phyloP scores from a whole-genome alignment of 2,797 vertebrate species.

The Odontamblyopus lacepedii region DNA sequence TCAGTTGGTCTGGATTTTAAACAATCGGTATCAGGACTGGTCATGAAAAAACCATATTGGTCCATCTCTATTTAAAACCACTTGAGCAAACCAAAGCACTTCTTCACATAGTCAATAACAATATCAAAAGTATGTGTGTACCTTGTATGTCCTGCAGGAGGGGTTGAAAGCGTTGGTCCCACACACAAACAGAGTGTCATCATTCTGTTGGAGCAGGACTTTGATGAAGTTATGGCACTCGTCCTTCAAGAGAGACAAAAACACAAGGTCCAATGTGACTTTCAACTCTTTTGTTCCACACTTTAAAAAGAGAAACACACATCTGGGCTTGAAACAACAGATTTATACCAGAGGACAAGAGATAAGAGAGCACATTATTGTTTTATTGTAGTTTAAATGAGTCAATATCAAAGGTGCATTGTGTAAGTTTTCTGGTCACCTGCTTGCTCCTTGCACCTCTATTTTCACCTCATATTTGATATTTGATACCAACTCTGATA shows the following conservation, averaged over 20 bases:
- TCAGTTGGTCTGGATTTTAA: too few relatives aligned
- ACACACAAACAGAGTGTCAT: slow-evolving; percentile 94
- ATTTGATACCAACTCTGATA: not conserved
- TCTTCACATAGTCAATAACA: too few relatives aligned
- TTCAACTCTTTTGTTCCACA: slow-evolving; percentile 29
- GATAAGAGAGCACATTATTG: slow-evolving; percentile 1
- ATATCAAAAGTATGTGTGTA: slow-evolving; percentile 36
- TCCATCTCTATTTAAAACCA: too few relatives aligned
- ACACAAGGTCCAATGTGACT: slow-evolving; percentile 35
- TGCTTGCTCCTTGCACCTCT: too few relatives aligned
- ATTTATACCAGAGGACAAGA: slow-evolving; percentile 14
- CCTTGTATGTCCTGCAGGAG: slow-evolving; percentile 94
- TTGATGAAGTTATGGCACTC: slow-evolving; percentile 99
- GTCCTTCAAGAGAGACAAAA: slow-evolving; percentile 78
- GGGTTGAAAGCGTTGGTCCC: slow-evolving; percentile 98
- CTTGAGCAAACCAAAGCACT: too few relatives aligned
- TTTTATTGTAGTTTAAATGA: not conserved
- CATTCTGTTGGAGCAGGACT: slow-evolving; percentile 93
- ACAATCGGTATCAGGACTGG: too few relatives aligned
- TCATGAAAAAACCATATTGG: too few relatives aligned
- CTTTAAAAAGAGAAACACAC: slow-evolving; percentile 17
- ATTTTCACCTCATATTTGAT: not conserved
- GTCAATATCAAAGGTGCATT: not conserved
- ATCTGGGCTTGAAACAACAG: slow-evolving; percentile 23
- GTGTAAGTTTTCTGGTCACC: too few relatives aligned